Percentiles rank a stretch among this genome's conserved stretches.
Conservation (phyloP, 2,888 invertebrate species). For the Tetanocera ferruginea region DNA sequence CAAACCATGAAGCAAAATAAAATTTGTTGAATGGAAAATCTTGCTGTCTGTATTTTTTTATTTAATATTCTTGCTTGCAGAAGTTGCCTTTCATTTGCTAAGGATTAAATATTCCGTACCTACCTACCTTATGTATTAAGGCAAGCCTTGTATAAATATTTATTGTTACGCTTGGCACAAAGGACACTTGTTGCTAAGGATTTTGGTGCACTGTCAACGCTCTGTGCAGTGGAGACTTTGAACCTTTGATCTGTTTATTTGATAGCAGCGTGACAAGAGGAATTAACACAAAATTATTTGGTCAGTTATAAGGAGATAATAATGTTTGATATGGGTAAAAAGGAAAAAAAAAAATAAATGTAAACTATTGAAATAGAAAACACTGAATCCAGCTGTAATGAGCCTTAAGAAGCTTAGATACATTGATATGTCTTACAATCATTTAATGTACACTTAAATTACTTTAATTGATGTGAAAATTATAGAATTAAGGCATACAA, state of each 20-base stretch:
- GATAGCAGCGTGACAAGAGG: slow-evolving; percentile 28
- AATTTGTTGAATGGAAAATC: neutral
- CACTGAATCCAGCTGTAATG: neutral
- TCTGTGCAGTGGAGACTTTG: neutral
- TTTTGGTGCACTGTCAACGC: neutral
- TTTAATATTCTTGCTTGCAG: neutral
- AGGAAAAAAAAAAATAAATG: neutral
- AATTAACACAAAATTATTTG: slow-evolving; percentile 24
- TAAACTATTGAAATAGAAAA: neutral
- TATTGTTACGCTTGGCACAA: slow-evolving; percentile 9
- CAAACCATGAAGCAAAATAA: neutral
- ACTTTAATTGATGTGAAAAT: neutral
- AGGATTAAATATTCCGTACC: neutral
- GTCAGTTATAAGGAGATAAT: slow-evolving; percentile 3
- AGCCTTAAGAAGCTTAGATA: neutral
- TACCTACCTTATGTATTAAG: neutral
- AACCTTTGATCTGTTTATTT: neutral
- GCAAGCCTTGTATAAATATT: slow-evolving; percentile 23
- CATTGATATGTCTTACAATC: neutral
- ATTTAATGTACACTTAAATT: neutral
- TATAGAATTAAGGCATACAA: neutral
- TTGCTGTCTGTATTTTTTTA: neutral
- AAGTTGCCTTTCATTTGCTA: neutral
- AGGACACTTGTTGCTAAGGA: neutral
- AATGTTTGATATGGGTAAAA: neutral